phyloP scores from a whole-genome alignment of 2,113 vertebrate genomes.

The Ailuropoda melanoleuca region DNA sequence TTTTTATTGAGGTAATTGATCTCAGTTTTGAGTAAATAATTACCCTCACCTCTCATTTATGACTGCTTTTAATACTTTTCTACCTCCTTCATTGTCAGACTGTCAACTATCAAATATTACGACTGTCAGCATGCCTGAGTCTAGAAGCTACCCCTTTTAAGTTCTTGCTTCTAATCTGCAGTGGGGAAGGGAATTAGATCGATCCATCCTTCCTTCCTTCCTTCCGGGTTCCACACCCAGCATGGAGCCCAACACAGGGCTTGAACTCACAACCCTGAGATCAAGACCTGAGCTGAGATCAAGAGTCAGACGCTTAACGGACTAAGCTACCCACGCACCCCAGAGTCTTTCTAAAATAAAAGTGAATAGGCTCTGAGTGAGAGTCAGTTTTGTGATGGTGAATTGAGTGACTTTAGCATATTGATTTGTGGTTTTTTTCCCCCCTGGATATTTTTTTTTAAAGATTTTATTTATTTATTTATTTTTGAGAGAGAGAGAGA shows the following conservation, averaged over 20 bases:
- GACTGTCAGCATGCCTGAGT: background rate
- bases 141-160: background rate
- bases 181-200: background rate
- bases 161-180: slow-evolving; percentile 48
- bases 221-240: no score
- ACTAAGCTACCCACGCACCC: background rate
- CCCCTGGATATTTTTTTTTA: no score
- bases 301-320: background rate
- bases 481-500: background rate
- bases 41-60: background rate
- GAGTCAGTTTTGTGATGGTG: background rate
- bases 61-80: background rate
- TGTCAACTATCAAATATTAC: background rate
- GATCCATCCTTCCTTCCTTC: no score
- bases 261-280: background rate
- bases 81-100: background rate
- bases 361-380: background rate
- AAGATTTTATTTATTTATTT: background rate
- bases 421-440: background rate
- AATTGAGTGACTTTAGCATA: background rate
- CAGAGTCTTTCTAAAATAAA: slow-evolving; percentile 10
- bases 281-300: background rate
- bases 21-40: slow-evolving; percentile 36
- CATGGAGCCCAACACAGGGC: background rate
- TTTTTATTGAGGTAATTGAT: slow-evolving; percentile 28